A percentile compares a stretch with the other conserved stretches of the same genome.
Conservation (phyloP, 2,797 vertebrate species). For the Loris lydekkerianus region DNA sequence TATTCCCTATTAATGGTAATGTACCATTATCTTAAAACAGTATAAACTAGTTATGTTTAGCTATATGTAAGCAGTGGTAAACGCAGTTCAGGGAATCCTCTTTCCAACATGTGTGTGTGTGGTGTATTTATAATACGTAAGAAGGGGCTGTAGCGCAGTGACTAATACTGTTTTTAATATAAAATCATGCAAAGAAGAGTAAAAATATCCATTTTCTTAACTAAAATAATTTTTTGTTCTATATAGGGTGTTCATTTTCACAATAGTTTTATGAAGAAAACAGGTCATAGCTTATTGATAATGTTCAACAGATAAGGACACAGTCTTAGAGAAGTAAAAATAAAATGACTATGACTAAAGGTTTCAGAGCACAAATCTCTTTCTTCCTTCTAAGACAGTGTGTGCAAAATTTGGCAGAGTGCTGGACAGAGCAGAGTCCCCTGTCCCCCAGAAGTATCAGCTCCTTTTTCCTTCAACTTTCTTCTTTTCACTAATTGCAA, state of each 20-base stretch:
- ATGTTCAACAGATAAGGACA: slow-evolving; percentile 25
- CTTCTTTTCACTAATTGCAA: neutral
- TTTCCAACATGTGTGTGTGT: neutral
- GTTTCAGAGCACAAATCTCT: slow-evolving; percentile 4
- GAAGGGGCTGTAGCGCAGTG: neutral
- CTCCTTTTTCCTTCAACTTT: neutral
- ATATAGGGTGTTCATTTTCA: slow-evolving; percentile 27
- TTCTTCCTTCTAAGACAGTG: neutral
- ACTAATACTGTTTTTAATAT: slow-evolving; percentile 11
- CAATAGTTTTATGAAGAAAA: slow-evolving; percentile 11
- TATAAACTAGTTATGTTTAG: neutral
- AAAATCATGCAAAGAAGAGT: slow-evolving; percentile 24
- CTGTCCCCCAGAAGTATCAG: neutral
- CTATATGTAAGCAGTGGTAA: neutral
- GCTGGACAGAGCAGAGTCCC: neutral
- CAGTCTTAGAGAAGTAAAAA: slow-evolving; percentile 1
- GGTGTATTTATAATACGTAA: too few relatives aligned
- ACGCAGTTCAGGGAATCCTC: neutral
- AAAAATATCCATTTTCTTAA: slow-evolving; percentile 35
- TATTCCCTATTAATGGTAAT: slow-evolving; percentile 98
- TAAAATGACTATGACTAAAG: neutral
- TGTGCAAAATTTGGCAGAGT: neutral
- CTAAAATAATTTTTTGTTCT: slow-evolving; percentile 5
- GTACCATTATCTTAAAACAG: slow-evolving; percentile 57
- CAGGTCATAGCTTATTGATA: neutral